phyloP scores from a whole-genome alignment of 2,113 vertebrate genomes.

The Silurus glanis region DNA sequence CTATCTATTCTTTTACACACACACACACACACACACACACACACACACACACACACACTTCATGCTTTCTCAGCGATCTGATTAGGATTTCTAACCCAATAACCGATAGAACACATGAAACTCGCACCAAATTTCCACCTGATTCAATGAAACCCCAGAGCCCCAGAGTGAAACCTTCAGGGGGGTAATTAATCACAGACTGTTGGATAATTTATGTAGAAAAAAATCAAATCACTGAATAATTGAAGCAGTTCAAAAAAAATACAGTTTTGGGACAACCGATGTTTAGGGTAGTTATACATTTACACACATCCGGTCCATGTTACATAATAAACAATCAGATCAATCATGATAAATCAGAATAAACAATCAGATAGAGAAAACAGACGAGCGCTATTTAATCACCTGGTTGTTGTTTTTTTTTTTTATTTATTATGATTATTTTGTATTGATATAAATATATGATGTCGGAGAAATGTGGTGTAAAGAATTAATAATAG shows the following conservation, averaged over 20 bases:
- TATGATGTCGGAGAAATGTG: not conserved
- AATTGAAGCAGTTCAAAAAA: slow-evolving; percentile 17
- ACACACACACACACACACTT: not conserved
- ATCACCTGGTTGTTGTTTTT: not conserved
- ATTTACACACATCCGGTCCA: too few relatives aligned
- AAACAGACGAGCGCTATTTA: not conserved
- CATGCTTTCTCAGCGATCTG: slow-evolving; percentile 14
- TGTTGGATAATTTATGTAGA: slow-evolving; percentile 12
- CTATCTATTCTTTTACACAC: slow-evolving; percentile 60
- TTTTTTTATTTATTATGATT: not conserved
- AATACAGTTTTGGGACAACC: not conserved
- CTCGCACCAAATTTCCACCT: slow-evolving; percentile 77
- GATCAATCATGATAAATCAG: too few relatives aligned
- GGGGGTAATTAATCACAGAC: slow-evolving; percentile 41
- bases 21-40: slow-evolving; percentile 16
- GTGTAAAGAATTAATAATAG: not conserved
- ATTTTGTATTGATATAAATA: not conserved
- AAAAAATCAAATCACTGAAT: slow-evolving; percentile 23
- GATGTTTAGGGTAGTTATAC: not conserved
- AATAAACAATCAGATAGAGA: too few relatives aligned
- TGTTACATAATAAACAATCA: not conserved
- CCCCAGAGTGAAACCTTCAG: slow-evolving; percentile 70
- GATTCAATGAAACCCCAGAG: slow-evolving; percentile 80
- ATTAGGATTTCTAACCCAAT: slow-evolving; percentile 35
- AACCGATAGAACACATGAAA: slow-evolving; percentile 25